Evolutionary conservation across 2,113 vertebrate genomes (phyloP).

Genomic region (Sitta europaea): DNA sequence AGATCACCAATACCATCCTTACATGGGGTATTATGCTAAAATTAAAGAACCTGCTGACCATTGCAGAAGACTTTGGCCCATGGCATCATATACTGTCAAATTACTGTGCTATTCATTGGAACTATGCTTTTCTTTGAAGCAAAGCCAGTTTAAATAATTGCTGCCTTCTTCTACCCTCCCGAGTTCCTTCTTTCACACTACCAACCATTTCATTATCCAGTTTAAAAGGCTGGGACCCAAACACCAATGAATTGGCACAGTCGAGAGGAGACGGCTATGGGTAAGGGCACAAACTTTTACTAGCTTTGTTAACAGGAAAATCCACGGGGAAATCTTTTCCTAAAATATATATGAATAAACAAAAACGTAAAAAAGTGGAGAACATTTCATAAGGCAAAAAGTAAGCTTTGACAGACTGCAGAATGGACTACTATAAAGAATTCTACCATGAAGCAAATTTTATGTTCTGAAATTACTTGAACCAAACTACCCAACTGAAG

Average conservation of each 20-base stretch:
- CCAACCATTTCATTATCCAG: not conserved
- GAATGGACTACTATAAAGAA: not conserved
- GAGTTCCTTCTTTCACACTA: not conserved
- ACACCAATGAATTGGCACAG: not conserved
- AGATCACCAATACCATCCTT: not conserved
- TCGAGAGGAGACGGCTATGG: rapidly evolving
- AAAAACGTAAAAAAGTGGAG: not conserved
- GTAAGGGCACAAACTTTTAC: not conserved
- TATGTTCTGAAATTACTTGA: not conserved
- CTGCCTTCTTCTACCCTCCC: not conserved
- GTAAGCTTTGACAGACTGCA: not conserved
- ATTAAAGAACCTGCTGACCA: not conserved
- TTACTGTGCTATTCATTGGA: not conserved
- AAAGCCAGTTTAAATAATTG: not conserved
- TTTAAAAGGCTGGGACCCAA: not conserved
- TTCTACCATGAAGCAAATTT: not conserved
- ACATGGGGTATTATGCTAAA: not conserved
- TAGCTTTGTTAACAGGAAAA: not conserved
- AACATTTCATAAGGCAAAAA: not conserved
- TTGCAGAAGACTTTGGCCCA: not conserved
- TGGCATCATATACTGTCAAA: not conserved
- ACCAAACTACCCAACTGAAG: not conserved
- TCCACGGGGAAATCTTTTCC: not conserved
- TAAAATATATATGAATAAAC: not conserved
- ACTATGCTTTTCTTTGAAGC: not conserved